Percentiles rank a stretch among this genome's conserved stretches.
phyloP scores from a whole-genome alignment of 2,888 invertebrate species.

The Eilema depressum region DNA sequence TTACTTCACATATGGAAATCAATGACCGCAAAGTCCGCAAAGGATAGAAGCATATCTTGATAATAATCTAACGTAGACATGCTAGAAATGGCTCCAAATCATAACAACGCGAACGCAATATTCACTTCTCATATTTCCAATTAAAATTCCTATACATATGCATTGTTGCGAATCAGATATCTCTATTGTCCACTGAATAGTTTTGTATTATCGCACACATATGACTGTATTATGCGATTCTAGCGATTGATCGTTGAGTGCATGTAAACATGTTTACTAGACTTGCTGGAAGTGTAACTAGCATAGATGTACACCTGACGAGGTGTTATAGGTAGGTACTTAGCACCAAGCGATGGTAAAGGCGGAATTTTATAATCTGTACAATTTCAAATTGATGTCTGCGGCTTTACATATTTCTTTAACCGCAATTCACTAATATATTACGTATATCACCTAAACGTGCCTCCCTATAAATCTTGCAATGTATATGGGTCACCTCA shows the following conservation, averaged over 20 bases:
- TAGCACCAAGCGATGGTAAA: neutral
- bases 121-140: slow-evolving; percentile 80
- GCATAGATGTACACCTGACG: neutral
- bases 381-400: neutral
- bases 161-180: slow-evolving; percentile 80
- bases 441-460: neutral
- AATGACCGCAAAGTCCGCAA: slow-evolving; percentile 67
- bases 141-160: slow-evolving; percentile 82
- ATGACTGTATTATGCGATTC: slow-evolving; percentile 70
- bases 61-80: slow-evolving; percentile 60
- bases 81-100: slow-evolving; percentile 69
- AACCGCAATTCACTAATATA: neutral
- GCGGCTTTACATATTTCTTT: neutral
- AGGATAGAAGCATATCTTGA: slow-evolving; percentile 58
- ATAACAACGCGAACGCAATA: slow-evolving; percentile 62
- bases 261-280: slow-evolving; percentile 62
- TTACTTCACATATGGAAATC: slow-evolving; percentile 68
- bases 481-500: too few species aligned
- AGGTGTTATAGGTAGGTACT: neutral
- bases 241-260: slow-evolving; percentile 67
- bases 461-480: too few species aligned
- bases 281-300: slow-evolving; percentile 29
- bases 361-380: neutral
- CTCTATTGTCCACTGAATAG: slow-evolving; percentile 81
- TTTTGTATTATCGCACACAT: slow-evolving; percentile 64